Conservation (phyloP, 2,797 vertebrate genomes). For the Tachyglossus aculeatus region DNA sequence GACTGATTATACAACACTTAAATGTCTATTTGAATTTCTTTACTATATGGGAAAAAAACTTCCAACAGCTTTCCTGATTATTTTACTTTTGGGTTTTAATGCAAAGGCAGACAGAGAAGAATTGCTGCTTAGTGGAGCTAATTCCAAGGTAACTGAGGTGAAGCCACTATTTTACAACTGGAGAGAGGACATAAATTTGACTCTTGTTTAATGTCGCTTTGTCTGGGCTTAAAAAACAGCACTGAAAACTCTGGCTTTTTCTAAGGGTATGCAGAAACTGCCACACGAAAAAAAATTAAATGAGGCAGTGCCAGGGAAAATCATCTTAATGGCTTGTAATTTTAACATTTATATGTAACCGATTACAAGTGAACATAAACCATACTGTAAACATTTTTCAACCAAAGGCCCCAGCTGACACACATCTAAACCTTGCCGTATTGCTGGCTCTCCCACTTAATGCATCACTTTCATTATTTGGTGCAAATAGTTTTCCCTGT, state of each 20-base stretch:
- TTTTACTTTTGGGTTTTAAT: not conserved
- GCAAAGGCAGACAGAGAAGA: conserved; percentile 33
- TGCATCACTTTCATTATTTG: not conserved
- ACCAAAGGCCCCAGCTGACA: not conserved
- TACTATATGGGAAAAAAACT: too few relatives aligned
- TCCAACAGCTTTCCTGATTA: not conserved
- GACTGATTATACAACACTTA: not conserved
- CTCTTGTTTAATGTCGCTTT: conserved; percentile 42
- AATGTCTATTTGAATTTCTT: not conserved
- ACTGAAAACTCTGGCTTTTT: conserved; percentile 43
- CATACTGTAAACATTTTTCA: not conserved
- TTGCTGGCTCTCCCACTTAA: not conserved
- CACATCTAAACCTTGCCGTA: not conserved
- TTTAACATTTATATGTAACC: conserved; percentile 10
- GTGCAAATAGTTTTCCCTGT: not conserved
- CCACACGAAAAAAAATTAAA: conserved; percentile 28
- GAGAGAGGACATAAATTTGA: conserved; percentile 45
- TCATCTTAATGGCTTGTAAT: not conserved
- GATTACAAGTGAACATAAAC: not conserved
- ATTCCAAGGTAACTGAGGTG: conserved; percentile 16
- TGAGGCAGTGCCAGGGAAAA: not conserved
- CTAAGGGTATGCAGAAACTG: conserved; percentile 49
- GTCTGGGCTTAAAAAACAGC: conserved; percentile 11
- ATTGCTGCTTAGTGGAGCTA: conserved; percentile 33
- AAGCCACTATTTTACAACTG: conserved; percentile 12